Conservation (phyloP, 2,113 vertebrate species). For the Chinchilla lanigera region DNA sequence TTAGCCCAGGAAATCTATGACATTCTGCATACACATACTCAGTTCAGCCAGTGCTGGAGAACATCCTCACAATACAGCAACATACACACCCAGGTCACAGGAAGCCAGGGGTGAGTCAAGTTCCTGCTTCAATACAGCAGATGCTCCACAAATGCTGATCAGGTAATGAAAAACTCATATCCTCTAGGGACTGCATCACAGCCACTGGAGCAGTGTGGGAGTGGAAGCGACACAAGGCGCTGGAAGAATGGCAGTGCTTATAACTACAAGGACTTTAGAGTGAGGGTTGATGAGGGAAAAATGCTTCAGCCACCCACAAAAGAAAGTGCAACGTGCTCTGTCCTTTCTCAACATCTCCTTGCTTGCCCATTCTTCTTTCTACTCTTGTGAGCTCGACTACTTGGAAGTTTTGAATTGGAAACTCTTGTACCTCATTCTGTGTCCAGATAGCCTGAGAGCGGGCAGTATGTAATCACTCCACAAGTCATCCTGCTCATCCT, state of each 20-base stretch:
- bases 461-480: not conserved
- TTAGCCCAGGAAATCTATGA: not conserved
- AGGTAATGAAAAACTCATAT: not conserved
- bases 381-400: not conserved
- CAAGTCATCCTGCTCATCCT: not conserved
- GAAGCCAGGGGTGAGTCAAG: not conserved
- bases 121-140: not conserved
- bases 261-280: not conserved
- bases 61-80: not conserved
- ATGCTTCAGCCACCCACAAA: no score
- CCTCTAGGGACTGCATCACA: not conserved
- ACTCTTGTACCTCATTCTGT: not conserved
- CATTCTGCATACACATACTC: not conserved
- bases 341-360: not conserved
- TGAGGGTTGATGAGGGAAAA: no score
- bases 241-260: not conserved
- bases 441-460: no score
- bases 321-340: no score
- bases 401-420: not conserved
- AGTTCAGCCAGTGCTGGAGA: not conserved
- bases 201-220: accelerated
- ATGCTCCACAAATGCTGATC: not conserved
- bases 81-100: not conserved
- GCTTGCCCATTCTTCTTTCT: not conserved
- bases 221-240: no score